Conservation (phyloP, 2,797 vertebrate genomes). For the Cynopterus sphinx region DNA sequence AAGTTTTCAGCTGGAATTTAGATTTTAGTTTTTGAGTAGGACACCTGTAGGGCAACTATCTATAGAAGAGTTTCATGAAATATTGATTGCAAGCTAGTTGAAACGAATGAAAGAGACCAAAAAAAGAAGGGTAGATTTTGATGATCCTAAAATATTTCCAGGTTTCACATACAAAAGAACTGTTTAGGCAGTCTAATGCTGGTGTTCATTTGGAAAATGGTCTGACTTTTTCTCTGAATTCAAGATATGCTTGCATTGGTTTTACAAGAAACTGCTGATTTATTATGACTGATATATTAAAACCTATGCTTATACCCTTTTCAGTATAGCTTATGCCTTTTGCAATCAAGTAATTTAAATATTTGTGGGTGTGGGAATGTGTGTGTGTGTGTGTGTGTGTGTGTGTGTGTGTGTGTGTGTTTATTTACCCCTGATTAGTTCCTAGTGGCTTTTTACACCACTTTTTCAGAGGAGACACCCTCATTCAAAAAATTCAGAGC, state of each 20-base stretch:
- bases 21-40: constrained; percentile 25
- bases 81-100: constrained; percentile 66
- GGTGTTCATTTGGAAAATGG: neutral
- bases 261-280: constrained; percentile 10
- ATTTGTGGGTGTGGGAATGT: neutral
- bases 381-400: neutral
- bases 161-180: constrained; percentile 17
- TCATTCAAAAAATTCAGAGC: constrained; percentile 41
- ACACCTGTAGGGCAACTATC: constrained; percentile 60
- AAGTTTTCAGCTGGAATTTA: neutral
- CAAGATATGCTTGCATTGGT: constrained; percentile 2
- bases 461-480: neutral
- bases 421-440: neutral
- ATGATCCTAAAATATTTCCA: constrained; percentile 26
- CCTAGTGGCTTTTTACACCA: neutral
- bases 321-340: neutral
- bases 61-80: constrained; percentile 69
- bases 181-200: neutral
- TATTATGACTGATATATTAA: neutral
- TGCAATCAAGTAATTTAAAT: neutral
- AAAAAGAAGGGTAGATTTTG: neutral
- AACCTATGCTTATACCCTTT: neutral
- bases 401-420: neutral
- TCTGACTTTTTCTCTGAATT: constrained; percentile 38
- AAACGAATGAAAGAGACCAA: neutral